Evolutionary conservation across 2,113 vertebrate genomes (phyloP), one percentile per base, ranked within the genome.

Genomic region (Oreocharis arfaki): DNA sequence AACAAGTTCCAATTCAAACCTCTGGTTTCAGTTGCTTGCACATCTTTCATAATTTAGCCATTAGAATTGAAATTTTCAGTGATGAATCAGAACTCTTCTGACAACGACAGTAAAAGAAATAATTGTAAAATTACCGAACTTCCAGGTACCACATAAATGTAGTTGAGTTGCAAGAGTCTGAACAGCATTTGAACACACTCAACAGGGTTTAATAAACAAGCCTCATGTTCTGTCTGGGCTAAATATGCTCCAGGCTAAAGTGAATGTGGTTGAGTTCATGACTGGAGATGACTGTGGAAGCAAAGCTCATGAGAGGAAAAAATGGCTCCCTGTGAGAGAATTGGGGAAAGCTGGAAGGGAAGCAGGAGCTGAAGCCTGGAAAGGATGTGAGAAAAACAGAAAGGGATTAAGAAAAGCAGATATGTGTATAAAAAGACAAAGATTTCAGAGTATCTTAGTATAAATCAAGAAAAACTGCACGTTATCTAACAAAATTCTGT

Each of bases 201-300:
- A 76, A 10, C 4, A 60, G n/a, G 53, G 46, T 75, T 35, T 90
- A 65, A 76, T 86, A 83, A 95, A 87, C 55, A 93, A 84, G 44
- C 20, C 47, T 91, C 16, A 49, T 84, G 73, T 89, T 95, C 84
- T 89, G 87, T 84, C 81, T 91, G 94, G 76, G 81, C 64, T 75
- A 87, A 90, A 84, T 9, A 16, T 24, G 89, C 86, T 89, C 64
- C 78, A 93, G 89, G 89, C 81, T 87, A 79, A 81, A 67, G 59
- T 42, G 84, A 94, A 89, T 68, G 61, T 32, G 61, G 68, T 92
- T 95, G 69, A 91, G 49, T 57, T 95, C 47, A 64, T 84, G 89
- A 82, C 44, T 61, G 57, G 74, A 87, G 78, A 76, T 76, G 61
- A 65, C 56, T 52, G 32, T 55, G 60, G 73, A 92, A 74, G 68